A percentile compares a stretch with the other conserved stretches of the same genome.
Conservation (phyloP, 1,140 invertebrate genomes). For the Pseudomyrmex cubaensis region DNA sequence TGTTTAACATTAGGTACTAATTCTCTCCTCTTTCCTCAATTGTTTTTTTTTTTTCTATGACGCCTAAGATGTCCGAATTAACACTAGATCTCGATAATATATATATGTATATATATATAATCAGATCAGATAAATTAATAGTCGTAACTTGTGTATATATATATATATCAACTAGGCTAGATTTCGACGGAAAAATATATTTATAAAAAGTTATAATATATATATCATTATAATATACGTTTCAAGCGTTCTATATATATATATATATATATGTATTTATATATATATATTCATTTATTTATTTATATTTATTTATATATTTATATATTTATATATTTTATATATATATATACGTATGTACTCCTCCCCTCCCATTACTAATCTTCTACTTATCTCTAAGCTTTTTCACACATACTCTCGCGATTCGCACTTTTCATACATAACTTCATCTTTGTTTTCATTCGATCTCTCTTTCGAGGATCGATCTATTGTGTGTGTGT, state of each 20-base stretch:
- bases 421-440: constrained; percentile 69
- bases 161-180: constrained; percentile 84
- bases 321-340: constrained; percentile 64
- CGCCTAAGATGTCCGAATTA: constrained; percentile 82
- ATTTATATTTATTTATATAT: constrained; percentile 48
- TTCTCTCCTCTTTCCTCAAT: constrained; percentile 57
- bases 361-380: constrained; percentile 70
- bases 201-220: constrained; percentile 86
- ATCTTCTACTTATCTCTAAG: constrained; percentile 82
- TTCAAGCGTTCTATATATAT: constrained; percentile 83
- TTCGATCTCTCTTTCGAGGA: constrained; percentile 28
- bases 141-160: constrained; percentile 77
- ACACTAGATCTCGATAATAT: constrained; percentile 81
- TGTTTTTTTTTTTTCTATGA: constrained; percentile 66
- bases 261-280: constrained; percentile 58
- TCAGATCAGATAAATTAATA: constrained; percentile 84
- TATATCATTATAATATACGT: constrained; percentile 81
- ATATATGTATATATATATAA: constrained; percentile 80
- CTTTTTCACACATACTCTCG: constrained; percentile 63
- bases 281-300: constrained; percentile 59
- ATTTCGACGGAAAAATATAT: constrained; percentile 86
- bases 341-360: constrained; percentile 60
- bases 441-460: constrained; percentile 56
- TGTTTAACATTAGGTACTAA: constrained; percentile 82
- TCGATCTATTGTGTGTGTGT: constrained; percentile 25